These are phyloP conservation scores for Sitta carolinensis DNA, from an alignment of 2,797 vertebrate genomes.

Conservation along the genomic window DNA sequence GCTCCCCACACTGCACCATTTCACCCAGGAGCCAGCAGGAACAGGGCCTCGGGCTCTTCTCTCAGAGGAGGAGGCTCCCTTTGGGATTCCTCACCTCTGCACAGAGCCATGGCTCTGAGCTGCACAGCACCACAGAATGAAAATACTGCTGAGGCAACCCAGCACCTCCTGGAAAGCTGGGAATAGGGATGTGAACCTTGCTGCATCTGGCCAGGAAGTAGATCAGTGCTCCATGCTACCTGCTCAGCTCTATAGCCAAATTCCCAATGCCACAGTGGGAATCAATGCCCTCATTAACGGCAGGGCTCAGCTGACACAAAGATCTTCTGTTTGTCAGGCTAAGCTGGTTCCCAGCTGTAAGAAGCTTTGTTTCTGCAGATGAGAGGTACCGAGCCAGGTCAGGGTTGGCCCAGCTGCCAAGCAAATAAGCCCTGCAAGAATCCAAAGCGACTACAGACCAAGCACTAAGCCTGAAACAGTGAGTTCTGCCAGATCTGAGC, in stretches of 20 bases:
- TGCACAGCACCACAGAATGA: not conserved
- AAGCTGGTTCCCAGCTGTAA: constrained; percentile 1
- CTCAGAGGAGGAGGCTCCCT: not conserved
- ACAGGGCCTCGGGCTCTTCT: fast-evolving
- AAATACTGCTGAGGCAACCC: not conserved
- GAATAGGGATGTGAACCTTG: not conserved
- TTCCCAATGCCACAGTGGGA: not conserved
- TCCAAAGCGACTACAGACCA: not conserved
- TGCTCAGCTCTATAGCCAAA: not conserved
- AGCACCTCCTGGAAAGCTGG: not conserved
- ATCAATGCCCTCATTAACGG: not conserved
- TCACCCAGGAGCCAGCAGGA: not conserved
- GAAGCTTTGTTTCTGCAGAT: constrained; percentile 18
- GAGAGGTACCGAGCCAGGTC: constrained; percentile 10
- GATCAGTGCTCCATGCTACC: not conserved
- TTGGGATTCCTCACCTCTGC: not conserved
- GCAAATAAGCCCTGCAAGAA: constrained; percentile 32
- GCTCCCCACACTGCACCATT: not conserved
- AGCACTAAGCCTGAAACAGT: constrained; percentile 7
- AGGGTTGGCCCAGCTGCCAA: constrained; percentile 19
- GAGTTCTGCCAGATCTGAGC: constrained; percentile 11
- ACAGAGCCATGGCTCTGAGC: not conserved
- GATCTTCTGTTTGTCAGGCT: constrained; percentile 22
- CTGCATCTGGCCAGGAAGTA: not conserved
- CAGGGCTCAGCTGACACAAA: constrained; percentile 10